These are phyloP conservation scores for Saccostrea glomerata DNA, from an alignment of 1,140 invertebrate genomes.

Conservation along the genomic window DNA sequence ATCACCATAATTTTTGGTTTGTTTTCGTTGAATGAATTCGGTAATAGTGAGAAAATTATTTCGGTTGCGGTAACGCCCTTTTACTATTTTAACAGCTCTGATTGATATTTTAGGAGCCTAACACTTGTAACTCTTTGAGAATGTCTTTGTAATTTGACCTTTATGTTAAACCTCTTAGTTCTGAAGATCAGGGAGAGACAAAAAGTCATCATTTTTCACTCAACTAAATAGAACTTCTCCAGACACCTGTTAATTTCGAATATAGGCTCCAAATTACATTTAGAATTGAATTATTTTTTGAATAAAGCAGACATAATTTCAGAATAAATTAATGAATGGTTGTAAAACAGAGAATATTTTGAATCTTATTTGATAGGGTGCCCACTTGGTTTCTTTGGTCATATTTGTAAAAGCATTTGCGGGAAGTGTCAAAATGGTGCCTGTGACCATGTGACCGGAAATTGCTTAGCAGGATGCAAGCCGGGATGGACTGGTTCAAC, in stretches of 20 bases:
- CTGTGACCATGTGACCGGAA: constrained; percentile 67
- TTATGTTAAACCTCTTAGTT: background rate
- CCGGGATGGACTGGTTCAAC: constrained; percentile 61
- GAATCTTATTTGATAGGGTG: constrained; percentile 54
- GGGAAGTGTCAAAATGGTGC: constrained; percentile 62
- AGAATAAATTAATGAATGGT: too few species aligned
- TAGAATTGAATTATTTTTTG: too few species aligned
- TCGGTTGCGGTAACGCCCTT: background rate
- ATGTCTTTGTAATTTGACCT: constrained; percentile 8
- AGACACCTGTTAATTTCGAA: background rate
- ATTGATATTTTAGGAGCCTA: constrained; percentile 1
- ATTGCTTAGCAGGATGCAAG: constrained; percentile 61
- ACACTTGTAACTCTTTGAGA: background rate
- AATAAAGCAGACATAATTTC: too few species aligned
- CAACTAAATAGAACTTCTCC: background rate
- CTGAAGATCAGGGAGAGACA: background rate
- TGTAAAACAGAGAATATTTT: background rate
- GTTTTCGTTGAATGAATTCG: constrained; percentile 21
- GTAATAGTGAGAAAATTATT: constrained; percentile 30
- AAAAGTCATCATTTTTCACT: background rate
- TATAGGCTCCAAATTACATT: background rate
- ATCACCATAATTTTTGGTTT: background rate
- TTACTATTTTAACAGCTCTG: background rate
- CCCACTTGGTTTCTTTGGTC: constrained; percentile 60
- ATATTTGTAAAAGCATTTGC: constrained; percentile 56